A percentile compares a stretch with the other conserved stretches of the same genome.
Evolutionary conservation across 1,140 invertebrate genomes (phyloP).

Genomic region (Dendroctonus valens): DNA sequence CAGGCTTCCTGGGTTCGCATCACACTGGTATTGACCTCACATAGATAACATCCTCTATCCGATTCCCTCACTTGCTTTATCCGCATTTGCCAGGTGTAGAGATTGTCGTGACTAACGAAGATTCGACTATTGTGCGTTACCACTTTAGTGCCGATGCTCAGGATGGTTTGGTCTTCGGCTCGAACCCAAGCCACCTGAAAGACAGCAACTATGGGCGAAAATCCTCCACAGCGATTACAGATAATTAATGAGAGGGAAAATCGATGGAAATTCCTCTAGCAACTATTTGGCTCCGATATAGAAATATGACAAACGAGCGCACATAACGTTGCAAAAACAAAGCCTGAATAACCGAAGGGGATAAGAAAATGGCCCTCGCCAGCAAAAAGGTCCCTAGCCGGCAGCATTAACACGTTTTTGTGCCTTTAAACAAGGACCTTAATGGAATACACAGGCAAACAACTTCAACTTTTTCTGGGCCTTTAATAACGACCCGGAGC

Average conservation of each 20-base stretch:
- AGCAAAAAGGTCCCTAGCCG: slow-evolving; percentile 6
- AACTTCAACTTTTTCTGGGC: slow-evolving; percentile 7
- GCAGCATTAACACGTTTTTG: slow-evolving; percentile 22
- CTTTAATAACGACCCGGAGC: slow-evolving; percentile 14
- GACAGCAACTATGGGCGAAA: not conserved
- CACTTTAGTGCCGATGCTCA: slow-evolving; percentile 60
- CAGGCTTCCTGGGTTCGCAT: slow-evolving; percentile 69
- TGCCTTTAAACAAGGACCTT: slow-evolving; percentile 10
- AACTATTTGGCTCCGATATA: not conserved
- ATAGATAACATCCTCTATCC: slow-evolving; percentile 66
- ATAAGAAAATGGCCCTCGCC: slow-evolving; percentile 12
- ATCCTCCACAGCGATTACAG: no score
- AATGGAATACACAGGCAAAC: slow-evolving; percentile 19
- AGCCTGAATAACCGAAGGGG: not conserved
- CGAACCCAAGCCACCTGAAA: slow-evolving; percentile 56
- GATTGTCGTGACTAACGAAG: slow-evolving; percentile 55
- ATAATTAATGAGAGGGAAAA: no score
- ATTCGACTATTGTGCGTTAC: slow-evolving; percentile 60
- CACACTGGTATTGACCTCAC: slow-evolving; percentile 69
- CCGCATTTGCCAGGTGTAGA: slow-evolving; percentile 64
- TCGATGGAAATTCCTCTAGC: no score
- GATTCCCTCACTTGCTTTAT: slow-evolving; percentile 62
- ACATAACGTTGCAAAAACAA: not conserved
- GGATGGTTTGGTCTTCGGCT: slow-evolving; percentile 61
- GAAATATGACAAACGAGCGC: slow-evolving; percentile 2